These are phyloP conservation scores for Mormyrops boulengeri DNA, from an alignment of 2,797 vertebrate species.

Conservation along the genomic window DNA sequence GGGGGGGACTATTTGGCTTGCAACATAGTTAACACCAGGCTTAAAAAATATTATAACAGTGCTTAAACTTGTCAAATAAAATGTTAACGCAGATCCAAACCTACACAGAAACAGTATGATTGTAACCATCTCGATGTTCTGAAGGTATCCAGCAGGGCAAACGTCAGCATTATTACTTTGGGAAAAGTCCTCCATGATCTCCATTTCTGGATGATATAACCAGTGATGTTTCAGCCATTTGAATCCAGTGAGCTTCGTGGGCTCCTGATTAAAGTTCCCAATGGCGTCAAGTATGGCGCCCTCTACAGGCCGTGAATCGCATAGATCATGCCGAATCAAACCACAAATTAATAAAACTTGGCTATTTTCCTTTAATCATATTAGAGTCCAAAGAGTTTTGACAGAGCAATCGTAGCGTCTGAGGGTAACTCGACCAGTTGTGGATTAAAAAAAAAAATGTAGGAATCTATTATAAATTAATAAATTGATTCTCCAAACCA, in stretches of 20 bases:
- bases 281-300: slow-evolving; percentile 20
- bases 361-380: slow-evolving; percentile 36
- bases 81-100: not conserved
- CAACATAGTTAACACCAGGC: not conserved
- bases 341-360: slow-evolving; percentile 35
- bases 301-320: slow-evolving; percentile 19
- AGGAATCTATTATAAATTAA: slow-evolving; percentile 68
- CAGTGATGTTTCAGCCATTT: not conserved
- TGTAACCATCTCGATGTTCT: not conserved
- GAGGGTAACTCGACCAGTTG: slow-evolving; percentile 22
- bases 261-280: slow-evolving; percentile 52
- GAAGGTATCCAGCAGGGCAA: not conserved
- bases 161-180: not conserved
- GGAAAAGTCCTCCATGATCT: slow-evolving; percentile 2
- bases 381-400: slow-evolving; percentile 23
- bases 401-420: slow-evolving; percentile 29
- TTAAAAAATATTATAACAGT: not conserved
- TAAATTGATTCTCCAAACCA: slow-evolving; percentile 45
- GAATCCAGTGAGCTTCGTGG: slow-evolving; percentile 41
- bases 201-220: not conserved
- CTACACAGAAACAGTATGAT: not conserved
- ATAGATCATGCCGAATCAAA: slow-evolving; percentile 21
- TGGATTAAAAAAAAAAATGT: slow-evolving; percentile 23
- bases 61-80: not conserved
- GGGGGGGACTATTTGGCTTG: not conserved